A percentile compares a stretch with the other conserved stretches of the same genome.
Evolutionary conservation across 2,113 vertebrate genomes (phyloP).

Genomic region (Falco punctatus): DNA sequence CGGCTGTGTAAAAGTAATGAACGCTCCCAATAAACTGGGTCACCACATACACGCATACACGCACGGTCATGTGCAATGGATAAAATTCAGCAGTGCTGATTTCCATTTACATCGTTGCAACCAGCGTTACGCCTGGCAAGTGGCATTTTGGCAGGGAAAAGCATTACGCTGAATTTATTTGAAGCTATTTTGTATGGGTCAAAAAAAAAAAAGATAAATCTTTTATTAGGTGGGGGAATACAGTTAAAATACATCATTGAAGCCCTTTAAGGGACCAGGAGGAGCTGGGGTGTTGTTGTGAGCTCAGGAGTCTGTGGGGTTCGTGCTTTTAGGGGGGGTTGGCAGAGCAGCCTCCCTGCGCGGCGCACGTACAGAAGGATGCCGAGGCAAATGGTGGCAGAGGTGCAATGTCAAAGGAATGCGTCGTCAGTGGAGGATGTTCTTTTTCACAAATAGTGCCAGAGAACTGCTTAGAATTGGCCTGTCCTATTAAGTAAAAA

Average conservation of each 20-base stretch:
- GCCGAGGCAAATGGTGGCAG: background rate
- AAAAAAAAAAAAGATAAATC: background rate
- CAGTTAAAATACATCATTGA: background rate
- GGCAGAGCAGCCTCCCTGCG: background rate
- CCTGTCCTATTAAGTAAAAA: slow-evolving; percentile 52
- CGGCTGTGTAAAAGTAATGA: background rate
- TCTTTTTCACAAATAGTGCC: background rate
- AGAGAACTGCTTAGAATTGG: background rate
- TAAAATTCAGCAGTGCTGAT: background rate
- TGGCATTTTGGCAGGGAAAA: background rate
- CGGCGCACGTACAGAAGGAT: rapidly evolving
- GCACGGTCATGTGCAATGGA: background rate
- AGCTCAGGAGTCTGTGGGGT: background rate
- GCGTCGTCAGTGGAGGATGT: background rate
- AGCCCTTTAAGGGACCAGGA: background rate
- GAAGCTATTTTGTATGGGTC: background rate
- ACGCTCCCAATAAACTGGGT: background rate
- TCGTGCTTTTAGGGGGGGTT: background rate
- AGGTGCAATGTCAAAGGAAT: background rate
- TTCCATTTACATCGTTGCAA: background rate
- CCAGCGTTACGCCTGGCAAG: background rate
- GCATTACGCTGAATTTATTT: background rate
- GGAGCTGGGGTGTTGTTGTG: background rate
- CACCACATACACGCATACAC: background rate
- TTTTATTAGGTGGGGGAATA: background rate